Evolutionary conservation across 2,113 vertebrate species (phyloP), one percentile per base, ranked within the genome.

Genomic region (Megaptera novaeangliae): DNA sequence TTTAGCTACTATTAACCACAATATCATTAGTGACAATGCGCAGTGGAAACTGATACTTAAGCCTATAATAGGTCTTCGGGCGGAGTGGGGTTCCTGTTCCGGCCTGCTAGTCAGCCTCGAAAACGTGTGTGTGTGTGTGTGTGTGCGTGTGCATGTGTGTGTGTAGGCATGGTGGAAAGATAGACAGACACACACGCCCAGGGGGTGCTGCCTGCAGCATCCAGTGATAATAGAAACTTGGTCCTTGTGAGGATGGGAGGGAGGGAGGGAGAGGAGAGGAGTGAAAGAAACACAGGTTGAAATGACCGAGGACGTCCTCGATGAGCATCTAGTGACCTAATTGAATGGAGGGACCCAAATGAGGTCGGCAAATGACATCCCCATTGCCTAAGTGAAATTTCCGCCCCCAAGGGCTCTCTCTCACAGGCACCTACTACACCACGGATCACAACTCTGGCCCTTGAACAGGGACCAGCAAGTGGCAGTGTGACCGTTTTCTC

Each of bases 261-360:
- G 66, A 41, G 44, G 39, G 36, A 72, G 2, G 1, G 66, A 41
- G 39, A 55, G 29, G 20, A 57, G 8, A 36, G 49, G 49, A 36
- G 5, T 6, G 21, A 49, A 59, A 5, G 3, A 52, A 80, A 61
- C 7, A 1, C 0, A 8, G 34, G 17, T 2, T 9, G 20, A 49
- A 27, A 5, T 29, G 63, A 44, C 39, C 1, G 1, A 69, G 68
- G 55, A 21, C 0, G 1, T 13, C 10, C n/a, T 77, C 31, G 21
- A 13, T 14, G 44, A 75, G 36, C 21, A 63, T 20, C 89, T 31
- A 6, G 1, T 39, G 49, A 49, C 39, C 57, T 75, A 61, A 68
- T 0, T 49, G 86, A 74, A 44, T 7, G 0, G 23, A 68, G 75
- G n/a, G 52, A 23, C 41, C 36, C 71, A n/a, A 88, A 29, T 0